Conservation (phyloP, 1,140 invertebrate species). For the Microplitis mediator region DNA sequence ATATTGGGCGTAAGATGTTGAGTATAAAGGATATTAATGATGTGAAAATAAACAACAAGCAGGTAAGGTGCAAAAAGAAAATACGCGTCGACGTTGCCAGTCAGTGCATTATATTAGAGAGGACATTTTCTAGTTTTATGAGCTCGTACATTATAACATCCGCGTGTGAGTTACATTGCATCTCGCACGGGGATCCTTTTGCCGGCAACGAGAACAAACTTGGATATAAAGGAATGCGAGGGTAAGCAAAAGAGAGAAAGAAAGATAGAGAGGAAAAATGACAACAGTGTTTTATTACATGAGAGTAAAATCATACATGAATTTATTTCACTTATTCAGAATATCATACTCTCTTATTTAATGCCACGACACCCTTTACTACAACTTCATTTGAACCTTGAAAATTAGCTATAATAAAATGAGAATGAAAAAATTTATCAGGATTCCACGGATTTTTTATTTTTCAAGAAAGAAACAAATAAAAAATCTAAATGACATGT, state of each 20-base stretch:
- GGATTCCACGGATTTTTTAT: too few species aligned
- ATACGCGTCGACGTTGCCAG: slow-evolving; percentile 23
- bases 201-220: slow-evolving; percentile 18
- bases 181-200: neutral
- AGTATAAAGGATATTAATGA: too few species aligned
- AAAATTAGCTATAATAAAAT: too few species aligned
- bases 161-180: neutral
- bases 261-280: neutral
- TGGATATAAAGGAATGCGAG: too few species aligned
- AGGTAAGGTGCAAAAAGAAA: neutral
- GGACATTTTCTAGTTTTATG: slow-evolving; percentile 44
- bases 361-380: neutral
- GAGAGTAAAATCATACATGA: neutral
- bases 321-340: neutral
- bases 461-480: too few species aligned
- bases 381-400: too few species aligned
- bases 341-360: neutral
- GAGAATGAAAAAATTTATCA: too few species aligned
- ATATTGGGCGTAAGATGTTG: too few species aligned
- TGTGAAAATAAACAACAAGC: neutral
- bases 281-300: neutral
- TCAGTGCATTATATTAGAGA: slow-evolving; percentile 41
- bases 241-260: neutral
- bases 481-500: too few species aligned
- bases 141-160: slow-evolving; percentile 43